phyloP scores from a whole-genome alignment of 2,113 vertebrate species.

The Turnix velox region DNA sequence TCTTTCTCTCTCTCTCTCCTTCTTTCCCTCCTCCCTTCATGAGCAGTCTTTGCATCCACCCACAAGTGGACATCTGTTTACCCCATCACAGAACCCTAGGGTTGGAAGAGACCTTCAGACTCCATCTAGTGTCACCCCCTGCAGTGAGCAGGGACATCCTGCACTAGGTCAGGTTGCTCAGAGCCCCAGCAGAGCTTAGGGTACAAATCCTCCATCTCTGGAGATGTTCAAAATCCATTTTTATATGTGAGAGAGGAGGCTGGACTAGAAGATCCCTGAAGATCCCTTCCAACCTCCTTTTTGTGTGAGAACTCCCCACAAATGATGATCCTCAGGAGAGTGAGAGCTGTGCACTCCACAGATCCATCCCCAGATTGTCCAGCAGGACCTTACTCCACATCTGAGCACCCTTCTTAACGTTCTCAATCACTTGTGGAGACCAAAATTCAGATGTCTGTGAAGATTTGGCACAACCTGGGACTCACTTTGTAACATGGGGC shows the following conservation, averaged over 20 bases:
- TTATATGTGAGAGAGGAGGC: no score
- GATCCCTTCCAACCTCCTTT: no score
- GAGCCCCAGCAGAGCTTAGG: neutral
- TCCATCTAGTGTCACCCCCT: accelerated
- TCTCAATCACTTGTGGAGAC: accelerated
- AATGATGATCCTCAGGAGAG: neutral
- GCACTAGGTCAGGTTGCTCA: accelerated
- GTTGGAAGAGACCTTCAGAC: neutral
- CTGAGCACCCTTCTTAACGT: neutral
- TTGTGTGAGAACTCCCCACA: neutral
- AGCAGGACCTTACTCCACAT: neutral
- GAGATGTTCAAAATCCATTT: no score
- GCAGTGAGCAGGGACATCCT: neutral
- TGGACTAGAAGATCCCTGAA: no score
- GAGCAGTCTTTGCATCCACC: accelerated
- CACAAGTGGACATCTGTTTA: neutral
- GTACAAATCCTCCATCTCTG: no score
- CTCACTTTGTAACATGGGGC: neutral
- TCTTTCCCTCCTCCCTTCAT: neutral
- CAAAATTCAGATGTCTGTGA: neutral
- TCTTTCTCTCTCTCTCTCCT: neutral
- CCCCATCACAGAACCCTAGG: neutral
- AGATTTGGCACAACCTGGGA: neutral
- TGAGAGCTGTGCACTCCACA: accelerated
- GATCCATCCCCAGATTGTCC: neutral